These are phyloP conservation scores for Hymenopus coronatus DNA, from an alignment of 2,888 invertebrate genomes.

Conservation along the genomic window DNA sequence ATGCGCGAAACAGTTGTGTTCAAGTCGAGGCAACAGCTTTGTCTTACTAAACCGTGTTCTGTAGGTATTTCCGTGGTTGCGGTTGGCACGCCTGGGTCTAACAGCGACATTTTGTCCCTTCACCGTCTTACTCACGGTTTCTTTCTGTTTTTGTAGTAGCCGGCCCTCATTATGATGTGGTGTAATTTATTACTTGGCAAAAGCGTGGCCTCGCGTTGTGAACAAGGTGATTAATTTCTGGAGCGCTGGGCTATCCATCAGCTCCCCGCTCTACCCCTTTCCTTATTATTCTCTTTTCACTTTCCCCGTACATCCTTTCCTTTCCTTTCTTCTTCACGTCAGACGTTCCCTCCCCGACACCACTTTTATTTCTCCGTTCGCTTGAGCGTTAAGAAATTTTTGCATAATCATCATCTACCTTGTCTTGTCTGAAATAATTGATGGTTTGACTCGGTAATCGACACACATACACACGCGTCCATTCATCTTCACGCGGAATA, in stretches of 20 bases:
- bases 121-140: neutral
- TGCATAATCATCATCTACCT: slow-evolving; percentile 23
- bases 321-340: slow-evolving; percentile 5
- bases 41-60: neutral
- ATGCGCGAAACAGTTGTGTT: too few relatives aligned
- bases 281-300: slow-evolving; percentile 15
- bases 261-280: neutral
- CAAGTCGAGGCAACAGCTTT: too few relatives aligned
- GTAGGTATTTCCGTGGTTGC: neutral
- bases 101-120: neutral
- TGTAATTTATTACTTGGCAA: slow-evolving; percentile 29
- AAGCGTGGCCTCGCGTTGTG: neutral
- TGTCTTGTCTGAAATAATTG: slow-evolving; percentile 24
- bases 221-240: slow-evolving; percentile 27
- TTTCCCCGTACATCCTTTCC: slow-evolving; percentile 9
- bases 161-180: slow-evolving; percentile 19
- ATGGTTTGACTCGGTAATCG: slow-evolving; percentile 27
- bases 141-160: neutral
- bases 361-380: slow-evolving; percentile 7
- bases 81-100: neutral
- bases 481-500: neutral
- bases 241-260: slow-evolving; percentile 28
- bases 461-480: neutral
- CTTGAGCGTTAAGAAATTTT: slow-evolving; percentile 11
- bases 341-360: slow-evolving; percentile 1